These are phyloP conservation scores for Drosophila insularis DNA, from an alignment of 1,140 invertebrate genomes.

Conservation along the genomic window DNA sequence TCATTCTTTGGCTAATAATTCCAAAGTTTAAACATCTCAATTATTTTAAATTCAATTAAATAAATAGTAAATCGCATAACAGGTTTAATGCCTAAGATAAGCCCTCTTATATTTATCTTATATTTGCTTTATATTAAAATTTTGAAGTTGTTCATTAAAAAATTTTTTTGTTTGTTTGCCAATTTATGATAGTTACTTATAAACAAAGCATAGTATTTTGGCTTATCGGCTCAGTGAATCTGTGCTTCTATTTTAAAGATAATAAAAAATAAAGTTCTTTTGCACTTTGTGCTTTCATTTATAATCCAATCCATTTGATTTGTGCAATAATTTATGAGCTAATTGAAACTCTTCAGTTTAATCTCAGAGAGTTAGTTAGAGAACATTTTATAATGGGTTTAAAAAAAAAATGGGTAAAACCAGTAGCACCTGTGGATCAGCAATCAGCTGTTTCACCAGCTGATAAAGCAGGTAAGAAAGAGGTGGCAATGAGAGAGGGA, in stretches of 20 bases:
- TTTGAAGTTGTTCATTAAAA: too few species aligned
- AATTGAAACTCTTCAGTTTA: constrained; percentile 10
- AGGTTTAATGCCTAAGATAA: too few species aligned
- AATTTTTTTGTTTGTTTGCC: too few species aligned
- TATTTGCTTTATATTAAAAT: too few species aligned
- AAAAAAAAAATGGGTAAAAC: neutral
- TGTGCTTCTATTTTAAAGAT: neutral
- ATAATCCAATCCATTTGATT: constrained; percentile 28
- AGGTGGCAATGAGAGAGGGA: neutral
- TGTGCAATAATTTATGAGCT: constrained; percentile 38
- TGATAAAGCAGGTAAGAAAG: neutral
- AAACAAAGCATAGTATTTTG: neutral
- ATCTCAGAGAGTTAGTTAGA: neutral
- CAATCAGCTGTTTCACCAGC: constrained; percentile 9
- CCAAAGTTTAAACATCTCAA: too few species aligned
- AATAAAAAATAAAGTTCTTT: neutral
- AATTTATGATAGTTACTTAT: neutral
- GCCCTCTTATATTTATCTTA: too few species aligned
- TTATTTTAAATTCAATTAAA: too few species aligned
- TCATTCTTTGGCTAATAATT: too few species aligned
- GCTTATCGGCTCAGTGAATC: neutral
- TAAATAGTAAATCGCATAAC: too few species aligned
- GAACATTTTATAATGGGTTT: neutral
- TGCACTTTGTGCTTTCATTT: constrained; percentile 28
- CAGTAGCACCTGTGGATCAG: neutral